A percentile compares a stretch with the other conserved stretches of the same genome.
These are phyloP conservation scores for Eupithecia exiguata DNA, from an alignment of 2,888 invertebrate genomes.

Conservation along the genomic window DNA sequence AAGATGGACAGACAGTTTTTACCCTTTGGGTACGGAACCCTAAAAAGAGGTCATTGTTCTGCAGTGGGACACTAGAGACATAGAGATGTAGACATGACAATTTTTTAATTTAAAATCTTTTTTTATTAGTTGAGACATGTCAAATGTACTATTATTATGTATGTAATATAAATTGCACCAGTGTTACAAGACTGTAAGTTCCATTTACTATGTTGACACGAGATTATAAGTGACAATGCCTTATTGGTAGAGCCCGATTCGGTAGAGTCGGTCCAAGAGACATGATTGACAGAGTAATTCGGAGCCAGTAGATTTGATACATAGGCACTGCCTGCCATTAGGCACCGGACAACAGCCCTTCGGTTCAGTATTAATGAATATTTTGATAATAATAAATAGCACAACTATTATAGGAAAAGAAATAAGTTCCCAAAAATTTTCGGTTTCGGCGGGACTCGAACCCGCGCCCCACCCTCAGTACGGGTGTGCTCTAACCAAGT, in stretches of 20 bases:
- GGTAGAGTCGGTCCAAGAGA: slow-evolving; percentile 25
- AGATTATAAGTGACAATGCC: slow-evolving; percentile 68
- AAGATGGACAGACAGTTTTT: too few species aligned
- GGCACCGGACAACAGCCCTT: background rate
- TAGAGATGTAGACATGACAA: background rate
- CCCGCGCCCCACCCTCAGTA: too few species aligned
- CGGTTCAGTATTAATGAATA: background rate
- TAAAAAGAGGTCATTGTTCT: background rate
- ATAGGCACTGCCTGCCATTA: background rate
- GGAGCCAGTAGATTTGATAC: slow-evolving; percentile 51
- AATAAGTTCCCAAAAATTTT: too few species aligned
- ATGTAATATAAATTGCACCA: too few species aligned
- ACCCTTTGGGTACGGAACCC: too few species aligned
- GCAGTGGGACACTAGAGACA: background rate
- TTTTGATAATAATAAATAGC: background rate
- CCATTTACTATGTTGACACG: slow-evolving; percentile 29
- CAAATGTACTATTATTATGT: background rate
- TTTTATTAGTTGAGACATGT: background rate
- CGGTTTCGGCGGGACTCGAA: too few species aligned
- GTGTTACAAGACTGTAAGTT: slow-evolving; percentile 10
- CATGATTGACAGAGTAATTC: slow-evolving; percentile 61
- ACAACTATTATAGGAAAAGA: background rate
- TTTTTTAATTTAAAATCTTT: background rate
- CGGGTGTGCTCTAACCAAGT: too few species aligned
- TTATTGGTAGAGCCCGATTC: slow-evolving; percentile 50